Evolutionary conservation across 2,797 vertebrate genomes (phyloP), one percentile per base, ranked within the genome.

Genomic region (Aldrovandia affinis): DNA sequence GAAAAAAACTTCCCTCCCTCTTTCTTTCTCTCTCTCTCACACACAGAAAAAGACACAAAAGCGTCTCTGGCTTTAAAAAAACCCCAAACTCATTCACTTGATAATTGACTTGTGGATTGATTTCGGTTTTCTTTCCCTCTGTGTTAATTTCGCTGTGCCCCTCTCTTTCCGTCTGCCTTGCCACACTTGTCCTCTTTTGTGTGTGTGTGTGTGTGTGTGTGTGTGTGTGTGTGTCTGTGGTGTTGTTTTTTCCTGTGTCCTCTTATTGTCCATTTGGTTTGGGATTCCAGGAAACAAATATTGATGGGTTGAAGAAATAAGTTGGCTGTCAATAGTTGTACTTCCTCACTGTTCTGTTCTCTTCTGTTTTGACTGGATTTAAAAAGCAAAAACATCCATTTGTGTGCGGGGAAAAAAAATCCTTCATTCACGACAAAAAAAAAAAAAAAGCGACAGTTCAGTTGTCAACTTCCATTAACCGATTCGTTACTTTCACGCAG

Each of bases 41-140:
- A 83, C 85, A 86, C 42, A 86, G 75, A 86, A 84, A 85, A 85
- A 85, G 83, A 96, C 94, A 95, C 95, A 95, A 95, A 94, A 96
- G 85, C 85, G 55, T 96, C 93, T 95, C 93, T 95, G 95, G 95
- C 95, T 84, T 85, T 83, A 80, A 30, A 1, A 78, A 88, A 83
- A 42, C 84, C 78, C 73, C 85, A 82, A 82, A 84, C 70, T 96
- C 94, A 94, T 96, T 96, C 95, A 96, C 94, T 95, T 95, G 95
- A 95, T 95, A 95, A 95, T 94, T 95, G 94, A 95, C 95, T 92
- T n/a, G 55, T 85, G 52, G 94, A 95, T 96, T 96, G 95, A 95
- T 85, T 78, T 79, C 94, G 95, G 79, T 80, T 77, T 83, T 52
- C 85, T 83, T 88, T 87, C 87, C 84, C 80, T 83, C 86, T 86